Base-by-base conservation (phyloP, 2,888 invertebrate genomes). In the Punctoribates punctum region DNA sequence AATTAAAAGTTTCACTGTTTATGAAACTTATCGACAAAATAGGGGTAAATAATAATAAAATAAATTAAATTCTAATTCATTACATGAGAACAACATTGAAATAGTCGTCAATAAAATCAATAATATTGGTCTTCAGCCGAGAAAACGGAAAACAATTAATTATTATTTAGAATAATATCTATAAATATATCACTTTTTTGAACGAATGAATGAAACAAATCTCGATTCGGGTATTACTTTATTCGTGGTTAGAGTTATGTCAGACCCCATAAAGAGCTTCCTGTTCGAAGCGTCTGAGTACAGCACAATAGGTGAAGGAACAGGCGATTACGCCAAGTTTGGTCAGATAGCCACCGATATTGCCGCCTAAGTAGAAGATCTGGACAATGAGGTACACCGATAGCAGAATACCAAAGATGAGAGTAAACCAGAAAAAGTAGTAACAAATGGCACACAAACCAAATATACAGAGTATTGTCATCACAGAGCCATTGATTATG, bases 261-360 rank as follows among this genome's bases (percentile, higher is more conserved):
- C 17, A 75, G n/a, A 73, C 72, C 0, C 75, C 75, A 65, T 75
- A 75, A 8, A 75, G 51, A 17, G 72, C 75, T 9, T 75, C 75
- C n/a, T 73, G 23, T 48, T 73, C 54, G 13, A 75, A 62, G 13
- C 75, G 48, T 11, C 57, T 54, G 27, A 75, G 51, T 27, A 65
- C 75, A 5, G 75, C 75, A 75, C 75, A 75, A 20, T 75, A 75
- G 38, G 75, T 75, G 29, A 73, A 75, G 1, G 75, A 75, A 34
- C 75, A 75, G 17, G 72, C 72, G 8, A 73, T 73, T 1, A 75
- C 60, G 6, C 75, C 75, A 9, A 73, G 34, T 73, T 15, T 42
- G 25, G 73, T 72, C 13, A 75, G 73, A 48, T 73, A 75, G 15
- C 34, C 20, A 27, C 75, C 75, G 20, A 73, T 73, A 62, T 75